Percentiles rank a stretch among this genome's conserved stretches.
Conservation (phyloP, 2,797 vertebrate genomes). For the Sorex maritimensis region DNA sequence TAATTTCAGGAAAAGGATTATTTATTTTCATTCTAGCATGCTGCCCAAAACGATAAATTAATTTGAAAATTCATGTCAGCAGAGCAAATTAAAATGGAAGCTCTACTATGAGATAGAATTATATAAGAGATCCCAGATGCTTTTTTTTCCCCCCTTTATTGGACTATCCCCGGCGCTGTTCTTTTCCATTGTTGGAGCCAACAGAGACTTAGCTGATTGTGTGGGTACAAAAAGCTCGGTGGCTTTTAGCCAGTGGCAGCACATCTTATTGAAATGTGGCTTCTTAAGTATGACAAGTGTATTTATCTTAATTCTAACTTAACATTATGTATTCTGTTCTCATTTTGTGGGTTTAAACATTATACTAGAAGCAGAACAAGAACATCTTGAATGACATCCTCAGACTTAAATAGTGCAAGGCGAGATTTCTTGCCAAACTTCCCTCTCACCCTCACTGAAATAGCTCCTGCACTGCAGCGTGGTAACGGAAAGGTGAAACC, state of each 20-base stretch:
- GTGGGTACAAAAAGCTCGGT: slow-evolving; percentile 60
- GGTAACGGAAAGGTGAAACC: slow-evolving; percentile 67
- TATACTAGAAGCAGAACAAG: slow-evolving; percentile 80
- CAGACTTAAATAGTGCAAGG: slow-evolving; percentile 81
- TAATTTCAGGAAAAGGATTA: slow-evolving; percentile 57
- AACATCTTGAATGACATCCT: slow-evolving; percentile 83
- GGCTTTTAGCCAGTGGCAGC: slow-evolving; percentile 77
- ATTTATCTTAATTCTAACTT: slow-evolving; percentile 84
- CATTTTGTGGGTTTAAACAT: slow-evolving; percentile 84
- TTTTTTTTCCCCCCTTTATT: slow-evolving; percentile 63
- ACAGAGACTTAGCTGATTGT: slow-evolving; percentile 49
- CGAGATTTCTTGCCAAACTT: slow-evolving; percentile 77
- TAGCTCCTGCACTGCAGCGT: slow-evolving; percentile 70
- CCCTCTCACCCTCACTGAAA: slow-evolving; percentile 72
- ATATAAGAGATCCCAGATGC: slow-evolving; percentile 76
- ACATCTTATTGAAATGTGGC: slow-evolving; percentile 80
- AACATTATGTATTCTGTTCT: slow-evolving; percentile 77
- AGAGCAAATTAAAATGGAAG: slow-evolving; percentile 81
- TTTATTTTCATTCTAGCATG: slow-evolving; percentile 56
- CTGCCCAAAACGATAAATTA: slow-evolving; percentile 66
- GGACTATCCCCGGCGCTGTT: slow-evolving; percentile 73
- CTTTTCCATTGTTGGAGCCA: slow-evolving; percentile 76
- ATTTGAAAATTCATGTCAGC: slow-evolving; percentile 73
- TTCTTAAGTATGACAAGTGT: slow-evolving; percentile 81
- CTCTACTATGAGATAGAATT: slow-evolving; percentile 70